Evolutionary conservation across 2,797 vertebrate species (phyloP).

Genomic region (Heliangelus exortis): DNA sequence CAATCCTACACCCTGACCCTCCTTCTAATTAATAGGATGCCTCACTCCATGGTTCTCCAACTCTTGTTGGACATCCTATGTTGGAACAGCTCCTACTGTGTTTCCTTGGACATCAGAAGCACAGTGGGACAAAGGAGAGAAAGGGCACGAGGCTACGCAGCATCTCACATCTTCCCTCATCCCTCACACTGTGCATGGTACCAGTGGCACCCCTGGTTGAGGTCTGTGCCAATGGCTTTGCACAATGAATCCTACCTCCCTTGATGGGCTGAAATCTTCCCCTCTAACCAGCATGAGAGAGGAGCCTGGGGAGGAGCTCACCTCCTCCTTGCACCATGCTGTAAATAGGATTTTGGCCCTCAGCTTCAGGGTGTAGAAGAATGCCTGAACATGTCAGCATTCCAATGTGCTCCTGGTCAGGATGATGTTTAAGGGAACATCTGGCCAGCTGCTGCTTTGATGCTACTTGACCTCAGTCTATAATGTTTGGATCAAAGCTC

Average conservation of each 20-base stretch:
- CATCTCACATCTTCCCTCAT: neutral
- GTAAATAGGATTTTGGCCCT: neutral
- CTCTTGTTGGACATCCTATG: neutral
- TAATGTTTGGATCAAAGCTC: neutral
- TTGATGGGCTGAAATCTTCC: neutral
- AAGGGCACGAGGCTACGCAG: neutral
- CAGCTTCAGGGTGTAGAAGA: neutral
- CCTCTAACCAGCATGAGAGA: neutral
- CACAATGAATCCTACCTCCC: neutral
- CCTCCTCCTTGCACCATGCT: neutral
- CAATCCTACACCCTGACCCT: neutral
- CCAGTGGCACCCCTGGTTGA: neutral
- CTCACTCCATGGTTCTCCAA: neutral
- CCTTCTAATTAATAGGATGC: neutral
- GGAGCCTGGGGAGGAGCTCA: neutral
- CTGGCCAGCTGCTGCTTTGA: neutral
- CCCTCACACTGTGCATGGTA: neutral
- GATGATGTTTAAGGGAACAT: neutral
- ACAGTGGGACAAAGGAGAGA: neutral
- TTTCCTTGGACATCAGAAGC: neutral
- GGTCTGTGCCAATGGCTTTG: neutral
- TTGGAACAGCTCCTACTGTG: neutral
- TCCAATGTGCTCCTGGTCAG: neutral
- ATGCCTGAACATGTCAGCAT: rapidly evolving
- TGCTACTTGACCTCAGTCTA: neutral